Conservation (phyloP, 2,113 vertebrate genomes). For the Cyphomyrus discorhynchus region DNA sequence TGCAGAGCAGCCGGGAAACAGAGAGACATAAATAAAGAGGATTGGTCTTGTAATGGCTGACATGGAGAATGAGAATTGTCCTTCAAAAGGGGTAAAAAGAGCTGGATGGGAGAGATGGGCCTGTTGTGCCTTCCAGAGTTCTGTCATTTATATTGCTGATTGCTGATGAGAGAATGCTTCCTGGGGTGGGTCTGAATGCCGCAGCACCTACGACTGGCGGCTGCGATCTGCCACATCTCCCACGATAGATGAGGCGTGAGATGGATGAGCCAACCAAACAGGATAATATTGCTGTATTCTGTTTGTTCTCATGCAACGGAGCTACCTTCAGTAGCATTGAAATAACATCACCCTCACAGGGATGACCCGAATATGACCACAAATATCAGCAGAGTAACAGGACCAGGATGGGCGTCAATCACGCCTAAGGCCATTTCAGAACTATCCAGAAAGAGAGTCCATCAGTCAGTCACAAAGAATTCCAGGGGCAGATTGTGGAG, state of each 20-base stretch:
- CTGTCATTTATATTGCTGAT: conserved; percentile 18
- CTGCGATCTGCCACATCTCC: neutral
- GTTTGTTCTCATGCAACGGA: neutral
- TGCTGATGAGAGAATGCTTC: neutral
- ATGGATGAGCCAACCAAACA: neutral
- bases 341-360: neutral
- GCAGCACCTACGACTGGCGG: neutral
- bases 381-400: neutral
- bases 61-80: conserved; percentile 29
- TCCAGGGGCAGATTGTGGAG: neutral
- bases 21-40: conserved; percentile 33
- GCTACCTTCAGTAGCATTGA: neutral
- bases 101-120: neutral
- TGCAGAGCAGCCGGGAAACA: conserved; percentile 14
- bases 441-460: neutral
- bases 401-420: neutral
- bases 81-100: conserved; percentile 30
- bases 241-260: too few relatives aligned
- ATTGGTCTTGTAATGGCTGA: conserved; percentile 32
- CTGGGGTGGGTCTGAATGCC: conserved; percentile 7
- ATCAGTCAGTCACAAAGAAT: neutral
- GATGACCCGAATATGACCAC: neutral
- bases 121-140: conserved; percentile 14
- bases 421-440: neutral
- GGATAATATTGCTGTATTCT: neutral